phyloP scores from a whole-genome alignment of 2,113 vertebrate genomes.

The Oreochromis niloticus region DNA sequence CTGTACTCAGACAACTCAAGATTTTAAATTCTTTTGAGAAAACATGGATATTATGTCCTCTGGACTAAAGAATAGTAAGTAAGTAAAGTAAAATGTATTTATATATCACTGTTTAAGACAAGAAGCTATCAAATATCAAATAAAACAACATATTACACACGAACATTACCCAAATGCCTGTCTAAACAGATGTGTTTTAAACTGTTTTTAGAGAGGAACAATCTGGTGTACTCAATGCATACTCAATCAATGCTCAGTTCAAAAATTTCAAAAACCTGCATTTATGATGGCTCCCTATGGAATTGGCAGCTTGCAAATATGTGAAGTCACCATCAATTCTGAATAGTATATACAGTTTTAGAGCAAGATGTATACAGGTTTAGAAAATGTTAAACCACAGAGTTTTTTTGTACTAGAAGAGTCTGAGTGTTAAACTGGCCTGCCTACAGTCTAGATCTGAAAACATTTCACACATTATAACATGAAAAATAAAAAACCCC shows the following conservation, averaged over 20 bases:
- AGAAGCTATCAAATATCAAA: not conserved
- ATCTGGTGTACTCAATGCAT: not conserved
- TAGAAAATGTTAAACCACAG: not conserved
- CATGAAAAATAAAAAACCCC: not conserved
- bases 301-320: not conserved
- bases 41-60: not conserved
- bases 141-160: not conserved
- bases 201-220: not conserved
- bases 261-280: not conserved
- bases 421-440: not conserved
- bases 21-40: not conserved
- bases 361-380: not conserved
- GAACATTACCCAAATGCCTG: not conserved
- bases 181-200: not conserved
- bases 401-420: not conserved
- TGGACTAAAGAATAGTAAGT: not conserved
- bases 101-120: not conserved
- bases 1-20: not conserved
- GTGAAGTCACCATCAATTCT: not conserved
- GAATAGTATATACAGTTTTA: not conserved
- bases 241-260: not conserved
- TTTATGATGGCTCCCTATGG: not conserved
- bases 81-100: accelerated
- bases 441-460: not conserved
- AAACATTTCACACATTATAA: not conserved